A percentile compares a stretch with the other conserved stretches of the same genome.
Conservation (phyloP, 2,797 vertebrate species). For the Karalla daura region DNA sequence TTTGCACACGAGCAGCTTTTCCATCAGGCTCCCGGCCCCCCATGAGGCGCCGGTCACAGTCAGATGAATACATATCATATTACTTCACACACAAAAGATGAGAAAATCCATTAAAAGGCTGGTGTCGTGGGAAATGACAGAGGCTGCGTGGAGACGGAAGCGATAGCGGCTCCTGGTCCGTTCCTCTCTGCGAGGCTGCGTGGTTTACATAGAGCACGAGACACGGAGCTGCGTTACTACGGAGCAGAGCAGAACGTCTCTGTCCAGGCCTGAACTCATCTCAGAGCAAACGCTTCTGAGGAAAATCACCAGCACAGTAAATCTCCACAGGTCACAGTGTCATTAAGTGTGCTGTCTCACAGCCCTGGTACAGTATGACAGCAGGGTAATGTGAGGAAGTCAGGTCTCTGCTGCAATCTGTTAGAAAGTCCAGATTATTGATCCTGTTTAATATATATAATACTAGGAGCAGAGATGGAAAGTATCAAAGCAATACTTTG, state of each 20-base stretch:
- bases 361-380: no score
- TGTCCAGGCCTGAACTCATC: constrained; percentile 24
- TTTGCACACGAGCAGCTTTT: constrained; percentile 52
- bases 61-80: constrained; percentile 59
- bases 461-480: no score
- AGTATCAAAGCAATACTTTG: no score
- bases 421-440: no score
- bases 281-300: constrained; percentile 30
- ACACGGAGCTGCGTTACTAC: constrained; percentile 40
- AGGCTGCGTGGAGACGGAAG: constrained; percentile 14
- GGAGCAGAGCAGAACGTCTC: not conserved
- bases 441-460: no score
- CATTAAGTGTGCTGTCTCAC: not conserved
- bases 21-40: constrained; percentile 16
- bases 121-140: constrained; percentile 56
- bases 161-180: constrained; percentile 7
- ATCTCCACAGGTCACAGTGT: constrained; percentile 17
- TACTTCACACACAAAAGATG: constrained; percentile 51
- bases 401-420: no score
- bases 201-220: constrained; percentile 27
- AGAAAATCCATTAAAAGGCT: constrained; percentile 67
- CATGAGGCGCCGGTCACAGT: constrained; percentile 43
- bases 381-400: no score
- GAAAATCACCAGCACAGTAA: constrained; percentile 24
- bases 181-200: not conserved